Base-by-base conservation (phyloP, 2,113 vertebrate species). In the Platanista minor region DNA sequence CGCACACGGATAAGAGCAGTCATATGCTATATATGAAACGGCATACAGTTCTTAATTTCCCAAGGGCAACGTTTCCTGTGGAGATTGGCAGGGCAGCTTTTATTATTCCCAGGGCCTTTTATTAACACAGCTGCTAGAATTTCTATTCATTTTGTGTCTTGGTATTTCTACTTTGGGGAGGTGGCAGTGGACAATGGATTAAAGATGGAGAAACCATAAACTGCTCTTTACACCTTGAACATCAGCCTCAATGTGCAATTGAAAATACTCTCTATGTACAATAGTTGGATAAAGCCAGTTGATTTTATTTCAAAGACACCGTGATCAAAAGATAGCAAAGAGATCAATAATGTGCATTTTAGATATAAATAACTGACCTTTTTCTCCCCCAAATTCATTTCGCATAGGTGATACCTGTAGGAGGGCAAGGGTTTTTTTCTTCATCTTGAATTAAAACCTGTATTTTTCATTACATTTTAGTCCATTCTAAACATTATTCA, bases 401-500 rank as follows among this genome's bases (percentile, higher is more conserved):
- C 94, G 54, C 69, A 61, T 97, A 81, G 69, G 46, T 87, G 49
- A 80, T 94, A 72, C 46, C 66, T 96, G 17, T 92, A 87, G 12
- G n/a, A 93, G 71, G 75, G 77, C 81, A 89, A 97, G 49, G 8
- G 46, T 67, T 66, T 94, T 94, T 82, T 80, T 94, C 96, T 97
- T 96, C 96, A 96, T 49, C 25, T 9, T 97, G 80, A 59, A 98
- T 20, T 81, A 96, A 97, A 98, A 97, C 72, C 94, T 98, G 94
- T 98, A 93, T 96, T 97, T 97, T 98, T 96, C 23, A 57, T 95
- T 87, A n/a, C 96, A 98, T 92, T 54, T 71, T 96, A 98, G 98
- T 97, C 94, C 91, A 98, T 97, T 97, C 97, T 99, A 97, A 98
- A 98, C 93, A 85, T 98, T 98, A 98, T 99, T 98, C 98, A 98